Base-by-base conservation (phyloP, 2,888 invertebrate genomes). In the Tachina lurida region DNA sequence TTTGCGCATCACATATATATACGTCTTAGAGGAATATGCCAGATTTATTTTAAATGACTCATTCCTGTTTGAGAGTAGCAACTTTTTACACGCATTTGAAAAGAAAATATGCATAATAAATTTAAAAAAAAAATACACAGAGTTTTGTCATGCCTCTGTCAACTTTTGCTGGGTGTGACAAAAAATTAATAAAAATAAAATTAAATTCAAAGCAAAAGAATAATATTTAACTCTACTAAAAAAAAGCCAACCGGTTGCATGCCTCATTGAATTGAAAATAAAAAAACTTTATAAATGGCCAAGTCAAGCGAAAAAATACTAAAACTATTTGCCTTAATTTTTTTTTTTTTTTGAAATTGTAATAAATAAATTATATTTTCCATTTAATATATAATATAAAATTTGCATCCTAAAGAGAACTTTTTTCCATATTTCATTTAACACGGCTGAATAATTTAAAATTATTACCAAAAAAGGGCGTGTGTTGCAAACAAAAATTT, bases 181-280 rank as follows among this genome's bases (percentile, higher is more conserved):
- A 47, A 22, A 31, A 45, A n/a, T 12, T 39, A 65, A 47, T 31
- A 31, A 54, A 31, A 56, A 56, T 17, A 41, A 41, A n/a, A 58
- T 41, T 13, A 41, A 56, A 63, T 62, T 19, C 17, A 39, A 60
- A 31, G 31, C 31, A 31, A 31, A 31, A 31, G 5, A 31, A 47
- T 45, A 15, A 15, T 31, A 47, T 10, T 10, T 19, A 62, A 63
- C 1, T 31, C 17, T 41, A 67, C n/a, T n/a, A 19, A 65, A 39
- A 65, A 39, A 68, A 54, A 67, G 45, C 63, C 49, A 15, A 75
- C 84, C 84, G 86, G 86, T 67, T 78, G 76, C 63, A 77, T 70
- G 86, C 68, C 71, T 81, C 86, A 78, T 56, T 84, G 86, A 75
- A 45, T 84, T 39, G 7, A 15, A 2, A 45, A 45, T 52, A 10